Base-by-base conservation (phyloP, 2,113 vertebrate species). In the Engystomops pustulosus region DNA sequence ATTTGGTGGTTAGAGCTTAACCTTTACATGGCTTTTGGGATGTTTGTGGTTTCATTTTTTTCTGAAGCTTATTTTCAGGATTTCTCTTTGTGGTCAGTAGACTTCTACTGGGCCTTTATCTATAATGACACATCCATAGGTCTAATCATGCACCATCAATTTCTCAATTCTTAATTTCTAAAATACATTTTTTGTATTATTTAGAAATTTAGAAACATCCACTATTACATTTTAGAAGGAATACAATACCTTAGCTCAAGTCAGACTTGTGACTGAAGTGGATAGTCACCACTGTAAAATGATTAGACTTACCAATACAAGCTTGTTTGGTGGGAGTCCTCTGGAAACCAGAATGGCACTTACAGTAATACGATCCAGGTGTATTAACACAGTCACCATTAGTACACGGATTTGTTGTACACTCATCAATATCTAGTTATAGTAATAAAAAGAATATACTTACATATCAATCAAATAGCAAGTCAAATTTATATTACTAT, bases 371-470 rank as follows among this genome's bases (percentile, higher is more conserved):
- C 41, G 94, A 94, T 32, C 93, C 93, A 85, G 93, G 92, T 44
- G 93, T 95, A 88, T 95, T 95, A 80, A 94, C 88, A 87, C 94
- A 95, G 74, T 94, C 91, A 79, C 93, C 94, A 27, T 94, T 93
- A 65, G 86, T 88, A 75, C 94, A 95, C 20, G 93, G 93, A 69
- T 92, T 90, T 68, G 91, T 92, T 36, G 68, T 86, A 81, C 94
- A 95, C 83, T 95, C 94, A 86, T 95, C 93, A 87, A 92, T 83
- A 89, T 95, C 94, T 95, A 90, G 77, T 75, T 68, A 68, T 25
- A 89, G 41, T 58, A 86, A 89, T 71, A 58, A 77, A 20, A 82
- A 23, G 41, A 30, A 85, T 67, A 90, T 32, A 15, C 51, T 32
- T 49, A 11, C 10, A 38, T 20, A n/a, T n/a, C n/a, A n/a, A n/a